Percentiles rank a stretch among this genome's conserved stretches.
Evolutionary conservation across 2,888 invertebrate genomes (phyloP).

Genomic region (Heliconius erato): DNA sequence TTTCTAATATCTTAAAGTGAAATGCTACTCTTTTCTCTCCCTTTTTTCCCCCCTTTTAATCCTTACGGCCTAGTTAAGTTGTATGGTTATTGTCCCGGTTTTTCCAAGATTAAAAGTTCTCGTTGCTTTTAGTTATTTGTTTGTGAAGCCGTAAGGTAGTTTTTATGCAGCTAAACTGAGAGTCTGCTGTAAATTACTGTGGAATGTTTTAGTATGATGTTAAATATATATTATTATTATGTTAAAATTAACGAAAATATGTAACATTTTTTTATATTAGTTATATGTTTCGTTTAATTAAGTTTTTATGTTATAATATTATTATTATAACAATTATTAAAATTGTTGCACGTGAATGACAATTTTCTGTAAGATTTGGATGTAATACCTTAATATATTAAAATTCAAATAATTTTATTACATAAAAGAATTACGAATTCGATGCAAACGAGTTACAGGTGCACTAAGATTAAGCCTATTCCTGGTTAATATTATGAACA

Average conservation of each 20-base stretch:
- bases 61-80: constrained; percentile 33
- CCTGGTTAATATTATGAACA: too few relatives aligned
- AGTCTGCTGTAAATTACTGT: neutral
- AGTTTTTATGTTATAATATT: too few relatives aligned
- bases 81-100: constrained; percentile 21
- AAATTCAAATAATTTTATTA: too few relatives aligned
- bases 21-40: neutral
- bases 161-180: neutral
- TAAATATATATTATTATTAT: neutral
- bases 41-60: neutral
- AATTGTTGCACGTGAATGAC: too few relatives aligned
- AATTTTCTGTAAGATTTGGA: too few relatives aligned
- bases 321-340: too few relatives aligned
- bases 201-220: neutral
- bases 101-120: constrained; percentile 30
- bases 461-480: too few relatives aligned
- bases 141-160: constrained; percentile 3
- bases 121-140: constrained; percentile 11
- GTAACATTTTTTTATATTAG: too few relatives aligned
- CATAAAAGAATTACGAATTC: too few relatives aligned
- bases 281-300: too few relatives aligned
- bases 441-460: too few relatives aligned
- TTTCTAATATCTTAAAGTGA: constrained; percentile 27
- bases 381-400: too few relatives aligned
- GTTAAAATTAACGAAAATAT: neutral